Base-by-base conservation (phyloP, 2,888 invertebrate genomes). In the Pharmacophagus antenor region DNA sequence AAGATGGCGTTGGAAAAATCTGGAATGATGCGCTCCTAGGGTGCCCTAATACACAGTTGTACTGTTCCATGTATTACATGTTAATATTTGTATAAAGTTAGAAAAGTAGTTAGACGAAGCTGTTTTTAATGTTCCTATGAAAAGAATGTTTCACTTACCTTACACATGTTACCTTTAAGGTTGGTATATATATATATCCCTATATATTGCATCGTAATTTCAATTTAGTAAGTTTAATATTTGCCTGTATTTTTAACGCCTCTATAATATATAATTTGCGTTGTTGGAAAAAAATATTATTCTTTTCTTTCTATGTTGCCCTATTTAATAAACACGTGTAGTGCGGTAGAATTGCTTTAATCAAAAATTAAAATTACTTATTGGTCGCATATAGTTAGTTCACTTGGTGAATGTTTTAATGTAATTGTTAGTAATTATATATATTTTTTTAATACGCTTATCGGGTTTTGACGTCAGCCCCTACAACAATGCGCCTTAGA, bases 1-100 rank as follows among this genome's bases (percentile, higher is more conserved):
- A 79, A 10, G 66, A 64, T 12, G 20, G 31, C 20, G 48, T 17
- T 21, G 8, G 41, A 12, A 55, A 20, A 23, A 60, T 15, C 37
- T 51, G 12, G 4, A 18, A 46, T 23, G n/a, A 25, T 44, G 51
- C 49, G 44, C 49, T 49, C 50, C 23, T 7, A 47, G 60, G 46
- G 51, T 47, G 42, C 22, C 21, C 25, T 22, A 25, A 22, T 58
- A 47, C 6, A 15, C 31, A 1, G 12, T 12, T 31, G 12, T 10
- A 10, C 12, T 15, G 10, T 31, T 10, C 12, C 8, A 15, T 12
- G 31, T n/a, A n/a, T n/a, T n/a, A n/a, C n/a, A 31, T 15, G 10
- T 10, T 27, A 31, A 31, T 12, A 12, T 1, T 31, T 31, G 8
- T 12, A 31, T 31, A 12, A 31, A 10, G 31, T 12, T 31, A 12